Conservation (phyloP, 2,888 invertebrate genomes). For the Clunio marinus region DNA sequence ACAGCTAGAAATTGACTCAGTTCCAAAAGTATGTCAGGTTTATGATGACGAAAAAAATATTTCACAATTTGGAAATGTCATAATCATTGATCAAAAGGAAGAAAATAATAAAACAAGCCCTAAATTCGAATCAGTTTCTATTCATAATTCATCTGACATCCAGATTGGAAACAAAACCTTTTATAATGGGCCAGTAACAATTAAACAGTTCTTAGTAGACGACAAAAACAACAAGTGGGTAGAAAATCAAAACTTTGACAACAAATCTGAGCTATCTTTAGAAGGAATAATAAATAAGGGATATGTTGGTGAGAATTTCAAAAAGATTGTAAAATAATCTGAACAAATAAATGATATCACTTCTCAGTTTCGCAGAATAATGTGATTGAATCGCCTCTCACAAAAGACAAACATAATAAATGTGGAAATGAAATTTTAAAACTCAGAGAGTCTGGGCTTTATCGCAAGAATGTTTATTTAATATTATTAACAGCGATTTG, state of each 20-base stretch:
- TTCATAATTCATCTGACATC: slow-evolving; percentile 66
- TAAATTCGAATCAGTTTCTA: slow-evolving; percentile 49
- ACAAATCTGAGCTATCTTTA: slow-evolving; percentile 47
- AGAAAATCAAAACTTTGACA: slow-evolving; percentile 43
- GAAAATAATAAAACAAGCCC: not conserved
- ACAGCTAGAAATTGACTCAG: not conserved
- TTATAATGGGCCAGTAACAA: slow-evolving; percentile 73
- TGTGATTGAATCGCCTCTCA: too few relatives aligned
- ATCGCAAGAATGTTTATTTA: too few relatives aligned
- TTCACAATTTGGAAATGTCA: too few relatives aligned
- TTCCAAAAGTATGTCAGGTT: too few relatives aligned
- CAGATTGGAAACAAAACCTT: slow-evolving; percentile 73
- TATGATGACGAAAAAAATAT: too few relatives aligned
- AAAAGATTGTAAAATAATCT: too few relatives aligned
- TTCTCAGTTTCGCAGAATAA: too few relatives aligned
- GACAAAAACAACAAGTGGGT: slow-evolving; percentile 41
- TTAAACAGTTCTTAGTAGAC: slow-evolving; percentile 65
- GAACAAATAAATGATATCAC: too few relatives aligned
- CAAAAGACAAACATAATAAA: too few relatives aligned
- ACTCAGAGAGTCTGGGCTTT: too few relatives aligned
- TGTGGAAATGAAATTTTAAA: too few relatives aligned
- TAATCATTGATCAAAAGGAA: not conserved
- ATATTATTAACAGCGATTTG: too few relatives aligned
- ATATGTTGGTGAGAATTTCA: slow-evolving; percentile 1
- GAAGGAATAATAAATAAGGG: slow-evolving; percentile 20